phyloP scores from a whole-genome alignment of 2,888 invertebrate genomes.

The Pseudoips prasinana region DNA sequence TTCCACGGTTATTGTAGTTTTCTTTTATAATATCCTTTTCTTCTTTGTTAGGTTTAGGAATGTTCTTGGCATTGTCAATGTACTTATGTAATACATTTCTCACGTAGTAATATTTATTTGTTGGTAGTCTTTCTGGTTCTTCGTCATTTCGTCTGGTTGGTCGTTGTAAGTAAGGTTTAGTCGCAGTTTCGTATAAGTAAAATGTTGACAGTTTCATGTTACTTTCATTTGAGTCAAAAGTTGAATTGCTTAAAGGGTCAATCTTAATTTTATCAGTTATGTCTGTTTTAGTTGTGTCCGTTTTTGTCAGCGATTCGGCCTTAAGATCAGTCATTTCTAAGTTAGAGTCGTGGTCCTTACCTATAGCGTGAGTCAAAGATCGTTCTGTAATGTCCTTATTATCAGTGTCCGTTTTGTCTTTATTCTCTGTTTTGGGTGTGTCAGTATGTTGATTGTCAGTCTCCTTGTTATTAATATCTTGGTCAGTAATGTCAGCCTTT shows the following conservation, averaged over 20 bases:
- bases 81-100: slow-evolving; percentile 71
- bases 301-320: slow-evolving; percentile 5
- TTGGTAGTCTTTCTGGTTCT: slow-evolving; percentile 24
- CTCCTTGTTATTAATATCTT: slow-evolving; percentile 1
- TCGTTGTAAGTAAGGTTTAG: slow-evolving; percentile 64
- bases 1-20: slow-evolving; percentile 43
- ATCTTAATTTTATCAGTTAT: slow-evolving; percentile 30
- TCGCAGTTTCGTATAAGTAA: slow-evolving; percentile 65
- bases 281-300: slow-evolving; percentile 23
- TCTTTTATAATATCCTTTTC: slow-evolving; percentile 38
- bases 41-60: slow-evolving; percentile 20
- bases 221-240: slow-evolving; percentile 42
- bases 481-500: slow-evolving; percentile 15
- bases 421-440: slow-evolving; percentile 1
- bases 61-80: slow-evolving; percentile 37
- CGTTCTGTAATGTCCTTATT: no score
- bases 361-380: no score
- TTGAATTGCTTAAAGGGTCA: slow-evolving; percentile 57
- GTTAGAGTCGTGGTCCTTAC: no score
- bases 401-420: no score
- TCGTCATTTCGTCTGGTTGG: slow-evolving; percentile 70
- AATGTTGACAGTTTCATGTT: slow-evolving; percentile 66
- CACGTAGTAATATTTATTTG: slow-evolving; percentile 68
- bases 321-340: no score
- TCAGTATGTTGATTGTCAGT: no score